These are phyloP conservation scores for Salmo trutta DNA, from an alignment of 2,797 vertebrate genomes.

Conservation along the genomic window DNA sequence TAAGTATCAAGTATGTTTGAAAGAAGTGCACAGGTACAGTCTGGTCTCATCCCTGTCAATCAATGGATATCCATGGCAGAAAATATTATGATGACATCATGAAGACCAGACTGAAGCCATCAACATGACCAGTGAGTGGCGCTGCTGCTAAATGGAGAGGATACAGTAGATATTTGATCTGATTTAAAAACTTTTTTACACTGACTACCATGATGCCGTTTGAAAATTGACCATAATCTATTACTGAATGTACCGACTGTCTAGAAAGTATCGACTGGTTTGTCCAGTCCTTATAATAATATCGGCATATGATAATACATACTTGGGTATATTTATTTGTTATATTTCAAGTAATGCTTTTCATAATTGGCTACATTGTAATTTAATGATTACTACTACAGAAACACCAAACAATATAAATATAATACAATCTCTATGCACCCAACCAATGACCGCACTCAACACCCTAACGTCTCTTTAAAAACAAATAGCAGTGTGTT, in stretches of 20 bases:
- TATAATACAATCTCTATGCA: neutral
- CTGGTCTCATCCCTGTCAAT: neutral
- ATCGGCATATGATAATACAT: neutral
- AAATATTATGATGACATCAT: neutral
- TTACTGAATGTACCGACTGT: neutral
- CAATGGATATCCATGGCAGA: neutral
- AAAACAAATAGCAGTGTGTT: constrained; percentile 63
- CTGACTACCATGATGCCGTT: neutral
- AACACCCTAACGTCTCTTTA: constrained; percentile 33
- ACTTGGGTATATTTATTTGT: neutral
- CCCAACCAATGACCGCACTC: neutral
- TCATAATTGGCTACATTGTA: neutral
- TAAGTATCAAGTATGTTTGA: neutral
- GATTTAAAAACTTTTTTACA: neutral
- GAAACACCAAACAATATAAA: neutral
- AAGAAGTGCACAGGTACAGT: neutral
- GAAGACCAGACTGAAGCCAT: neutral
- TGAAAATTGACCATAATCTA: neutral
- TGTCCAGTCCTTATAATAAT: neutral
- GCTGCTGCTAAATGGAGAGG: constrained; percentile 48
- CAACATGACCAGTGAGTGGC: constrained; percentile 50
- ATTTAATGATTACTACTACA: neutral
- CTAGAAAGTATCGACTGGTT: neutral
- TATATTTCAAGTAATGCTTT: neutral
- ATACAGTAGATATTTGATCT: neutral